Evolutionary conservation across 2,797 vertebrate genomes (phyloP).

Genomic region (Melanotaenia maccullochi): DNA sequence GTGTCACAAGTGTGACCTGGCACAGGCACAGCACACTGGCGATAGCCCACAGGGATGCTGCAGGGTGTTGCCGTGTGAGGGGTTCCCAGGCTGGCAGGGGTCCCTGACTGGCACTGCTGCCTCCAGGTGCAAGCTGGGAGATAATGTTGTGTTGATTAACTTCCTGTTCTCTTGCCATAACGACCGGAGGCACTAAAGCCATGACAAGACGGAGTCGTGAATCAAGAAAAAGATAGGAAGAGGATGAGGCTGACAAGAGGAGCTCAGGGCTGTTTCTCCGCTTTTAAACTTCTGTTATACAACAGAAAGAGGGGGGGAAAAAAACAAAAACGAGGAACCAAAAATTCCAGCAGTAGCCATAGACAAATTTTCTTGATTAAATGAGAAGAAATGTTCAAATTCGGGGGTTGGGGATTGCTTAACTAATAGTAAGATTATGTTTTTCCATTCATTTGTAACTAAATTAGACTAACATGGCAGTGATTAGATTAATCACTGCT

Average conservation of each 20-base stretch:
- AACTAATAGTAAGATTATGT: slow-evolving; percentile 37
- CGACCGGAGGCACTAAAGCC: slow-evolving; percentile 69
- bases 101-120: slow-evolving; percentile 74
- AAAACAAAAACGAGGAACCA: slow-evolving; percentile 22
- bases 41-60: slow-evolving; percentile 61
- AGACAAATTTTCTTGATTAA: slow-evolving; percentile 23
- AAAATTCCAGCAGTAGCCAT: slow-evolving; percentile 20
- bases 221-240: slow-evolving; percentile 63
- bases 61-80: slow-evolving; percentile 60
- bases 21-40: slow-evolving; percentile 59
- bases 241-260: slow-evolving; percentile 48
- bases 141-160: slow-evolving; percentile 80
- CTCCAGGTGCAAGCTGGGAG: slow-evolving; percentile 80
- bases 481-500: slow-evolving; percentile 65
- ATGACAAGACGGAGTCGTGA: slow-evolving; percentile 69
- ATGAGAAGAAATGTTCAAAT: slow-evolving; percentile 18
- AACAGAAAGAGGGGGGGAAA: neutral
- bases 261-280: slow-evolving; percentile 37
- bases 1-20: slow-evolving; percentile 70
- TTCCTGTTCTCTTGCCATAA: slow-evolving; percentile 77
- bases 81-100: slow-evolving; percentile 73
- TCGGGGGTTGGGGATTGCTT: neutral
- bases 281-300: slow-evolving; percentile 37
- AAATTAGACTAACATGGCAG: slow-evolving; percentile 54
- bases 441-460: slow-evolving; percentile 58